These are phyloP conservation scores for Patella ulyssiponensis DNA, from an alignment of 2,888 invertebrate genomes.

Conservation along the genomic window DNA sequence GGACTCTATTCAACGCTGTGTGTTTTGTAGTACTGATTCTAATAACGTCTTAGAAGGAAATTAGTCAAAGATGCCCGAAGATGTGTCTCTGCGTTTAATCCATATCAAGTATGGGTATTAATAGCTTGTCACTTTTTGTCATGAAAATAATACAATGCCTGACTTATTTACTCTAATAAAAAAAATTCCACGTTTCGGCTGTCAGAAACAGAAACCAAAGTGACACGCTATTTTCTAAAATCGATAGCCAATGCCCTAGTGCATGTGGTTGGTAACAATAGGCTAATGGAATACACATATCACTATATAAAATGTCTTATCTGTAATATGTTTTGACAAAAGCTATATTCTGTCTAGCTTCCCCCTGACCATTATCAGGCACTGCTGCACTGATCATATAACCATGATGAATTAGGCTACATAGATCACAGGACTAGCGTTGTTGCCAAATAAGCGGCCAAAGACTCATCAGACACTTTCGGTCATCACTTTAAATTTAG, in stretches of 20 bases:
- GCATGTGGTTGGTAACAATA: no score
- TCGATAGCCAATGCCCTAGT: neutral
- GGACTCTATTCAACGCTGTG: no score
- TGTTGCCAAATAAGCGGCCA: no score
- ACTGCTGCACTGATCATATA: no score
- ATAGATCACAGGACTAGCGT: no score
- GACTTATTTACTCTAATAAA: neutral
- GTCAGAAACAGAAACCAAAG: conserved; percentile 11
- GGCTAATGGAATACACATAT: no score
- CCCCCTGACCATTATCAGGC: neutral
- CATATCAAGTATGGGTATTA: neutral
- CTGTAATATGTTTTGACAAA: conserved; percentile 10
- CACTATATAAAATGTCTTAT: neutral
- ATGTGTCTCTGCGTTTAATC: neutral
- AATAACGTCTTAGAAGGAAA: no score
- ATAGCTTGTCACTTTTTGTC: conserved; percentile 7
- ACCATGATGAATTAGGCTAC: no score
- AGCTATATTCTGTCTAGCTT: neutral
- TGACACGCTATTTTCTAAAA: conserved; percentile 4
- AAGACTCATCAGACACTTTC: no score
- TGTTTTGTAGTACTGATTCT: no score
- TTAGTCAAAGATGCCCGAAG: neutral
- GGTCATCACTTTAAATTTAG: no score
- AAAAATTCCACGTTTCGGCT: conserved; percentile 5
- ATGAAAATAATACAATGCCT: conserved; percentile 11